Conservation (phyloP, 1,140 invertebrate genomes). For the Pararge aegeria region DNA sequence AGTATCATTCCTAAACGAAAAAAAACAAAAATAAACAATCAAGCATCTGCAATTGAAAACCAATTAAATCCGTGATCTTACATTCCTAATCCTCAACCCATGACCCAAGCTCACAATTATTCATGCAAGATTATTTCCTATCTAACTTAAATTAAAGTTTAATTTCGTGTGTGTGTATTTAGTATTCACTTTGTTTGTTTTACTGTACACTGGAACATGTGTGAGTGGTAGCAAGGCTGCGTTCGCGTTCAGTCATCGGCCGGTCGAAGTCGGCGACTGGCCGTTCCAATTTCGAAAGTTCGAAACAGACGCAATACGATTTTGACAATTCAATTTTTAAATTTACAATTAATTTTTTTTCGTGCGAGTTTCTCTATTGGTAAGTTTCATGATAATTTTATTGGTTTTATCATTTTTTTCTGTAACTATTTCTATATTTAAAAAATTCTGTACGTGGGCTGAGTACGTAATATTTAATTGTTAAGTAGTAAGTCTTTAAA, state of each 20-base stretch:
- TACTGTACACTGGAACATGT: slow-evolving; percentile 17
- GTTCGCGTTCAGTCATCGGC: slow-evolving; percentile 54
- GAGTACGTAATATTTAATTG: background rate
- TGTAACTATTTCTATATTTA: background rate
- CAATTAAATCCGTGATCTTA: slow-evolving; percentile 15
- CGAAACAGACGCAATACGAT: background rate
- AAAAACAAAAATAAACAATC: slow-evolving; percentile 16
- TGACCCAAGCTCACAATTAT: background rate
- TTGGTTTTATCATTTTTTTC: background rate
- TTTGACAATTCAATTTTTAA: slow-evolving; percentile 2
- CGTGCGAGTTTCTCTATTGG: slow-evolving; percentile 9
- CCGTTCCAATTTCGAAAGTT: slow-evolving; percentile 37
- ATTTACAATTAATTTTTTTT: slow-evolving; percentile 11
- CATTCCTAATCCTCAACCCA: slow-evolving; percentile 10
- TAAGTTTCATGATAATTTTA: slow-evolving; percentile 13
- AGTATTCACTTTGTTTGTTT: slow-evolving; percentile 3
- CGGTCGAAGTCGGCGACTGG: slow-evolving; percentile 44
- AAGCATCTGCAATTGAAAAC: slow-evolving; percentile 19
- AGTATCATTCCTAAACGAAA: slow-evolving; percentile 1
- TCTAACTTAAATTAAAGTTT: background rate
- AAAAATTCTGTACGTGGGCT: background rate
- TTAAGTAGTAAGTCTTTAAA: background rate
- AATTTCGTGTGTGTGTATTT: background rate
- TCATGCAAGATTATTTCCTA: background rate
- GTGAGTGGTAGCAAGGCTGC: slow-evolving; percentile 43